Evolutionary conservation across 2,888 invertebrate species (phyloP).

Genomic region (Latrodectus hesperus): DNA sequence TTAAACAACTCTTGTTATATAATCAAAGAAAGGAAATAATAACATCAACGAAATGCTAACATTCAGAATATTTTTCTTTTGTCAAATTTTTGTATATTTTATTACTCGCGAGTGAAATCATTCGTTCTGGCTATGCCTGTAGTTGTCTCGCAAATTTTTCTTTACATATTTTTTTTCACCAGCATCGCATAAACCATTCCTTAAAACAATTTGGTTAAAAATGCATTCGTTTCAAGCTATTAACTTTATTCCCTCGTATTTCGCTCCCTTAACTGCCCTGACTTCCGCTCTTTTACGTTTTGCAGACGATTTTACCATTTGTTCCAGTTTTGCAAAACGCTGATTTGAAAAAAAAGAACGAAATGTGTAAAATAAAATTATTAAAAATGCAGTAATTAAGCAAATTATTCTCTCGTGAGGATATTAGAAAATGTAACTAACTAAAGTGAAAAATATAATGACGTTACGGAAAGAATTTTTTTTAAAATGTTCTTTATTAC

Average conservation of each 20-base stretch:
- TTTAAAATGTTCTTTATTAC: background rate
- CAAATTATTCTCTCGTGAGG: slow-evolving; percentile 24
- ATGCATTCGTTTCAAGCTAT: slow-evolving; percentile 54
- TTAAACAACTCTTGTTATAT: no score
- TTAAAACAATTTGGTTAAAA: slow-evolving; percentile 47
- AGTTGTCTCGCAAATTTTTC: no score
- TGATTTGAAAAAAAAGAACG: background rate
- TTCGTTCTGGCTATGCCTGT: background rate
- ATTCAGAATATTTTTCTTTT: no score
- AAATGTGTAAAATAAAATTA: slow-evolving; percentile 20
- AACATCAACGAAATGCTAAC: no score
- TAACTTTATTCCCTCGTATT: slow-evolving; percentile 34
- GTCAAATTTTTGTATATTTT: no score
- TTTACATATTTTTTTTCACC: background rate
- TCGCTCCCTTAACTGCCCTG: slow-evolving; percentile 18
- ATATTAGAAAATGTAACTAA: slow-evolving; percentile 54
- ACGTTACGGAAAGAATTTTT: slow-evolving; percentile 27
- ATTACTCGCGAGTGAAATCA: no score
- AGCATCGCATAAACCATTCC: slow-evolving; percentile 30
- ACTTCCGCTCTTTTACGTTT: slow-evolving; percentile 43
- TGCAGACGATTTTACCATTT: slow-evolving; percentile 4
- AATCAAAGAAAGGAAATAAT: no score
- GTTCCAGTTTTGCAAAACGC: slow-evolving; percentile 14
- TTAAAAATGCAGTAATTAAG: slow-evolving; percentile 44
- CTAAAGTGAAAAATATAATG: slow-evolving; percentile 52